Evolutionary conservation across 2,113 vertebrate species (phyloP), one percentile per base, ranked within the genome.

Genomic region (Mus spicilegus): DNA sequence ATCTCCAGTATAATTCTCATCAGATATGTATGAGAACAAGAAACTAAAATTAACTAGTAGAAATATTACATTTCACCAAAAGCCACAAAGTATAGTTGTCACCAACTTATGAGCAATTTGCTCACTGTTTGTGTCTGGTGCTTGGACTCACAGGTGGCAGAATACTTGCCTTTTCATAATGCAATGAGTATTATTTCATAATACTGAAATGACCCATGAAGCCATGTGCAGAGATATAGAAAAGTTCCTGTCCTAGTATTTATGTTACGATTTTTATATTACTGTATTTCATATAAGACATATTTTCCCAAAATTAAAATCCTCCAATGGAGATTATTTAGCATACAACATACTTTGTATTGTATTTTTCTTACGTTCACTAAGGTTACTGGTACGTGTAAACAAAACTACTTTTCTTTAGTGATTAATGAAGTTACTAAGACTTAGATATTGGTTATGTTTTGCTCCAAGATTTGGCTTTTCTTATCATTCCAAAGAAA

Each of bases 301-400:
- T 39, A 73, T 76, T 92, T 80, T 89, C 16, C 24, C 36, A 63
- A 95, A 90, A 81, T 42, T 5, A 94, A 96, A 73, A 73, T 88
- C 67, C 93, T 28, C 46, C 19, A 22, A 76, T 91, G 61, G 46
- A 86, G 20, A 75, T 88, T 70, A 26, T 89, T 93, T 56, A 56
- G 33, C 7, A 82, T 5, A 51, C 56, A 91, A 70, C 1, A 72
- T 84, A 49, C 61, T 92, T 90, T 56, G 49, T 89, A 42, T 92
- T 77, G n/a, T 42, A 91, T 58, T 39, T 78, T 72, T 87, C 17
- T 76, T 90, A 88, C 69, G 82, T 93, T 78, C 13, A 63, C 67
- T 20, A 56, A 81, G 63, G 19, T 82, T 81, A 80, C 67, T 73
- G 30, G 7, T 39, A 81, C 39, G 56, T 54, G 28, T 78, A 73